Base-by-base conservation (phyloP, 2,888 invertebrate genomes). In the Ctenicera cuprea region DNA sequence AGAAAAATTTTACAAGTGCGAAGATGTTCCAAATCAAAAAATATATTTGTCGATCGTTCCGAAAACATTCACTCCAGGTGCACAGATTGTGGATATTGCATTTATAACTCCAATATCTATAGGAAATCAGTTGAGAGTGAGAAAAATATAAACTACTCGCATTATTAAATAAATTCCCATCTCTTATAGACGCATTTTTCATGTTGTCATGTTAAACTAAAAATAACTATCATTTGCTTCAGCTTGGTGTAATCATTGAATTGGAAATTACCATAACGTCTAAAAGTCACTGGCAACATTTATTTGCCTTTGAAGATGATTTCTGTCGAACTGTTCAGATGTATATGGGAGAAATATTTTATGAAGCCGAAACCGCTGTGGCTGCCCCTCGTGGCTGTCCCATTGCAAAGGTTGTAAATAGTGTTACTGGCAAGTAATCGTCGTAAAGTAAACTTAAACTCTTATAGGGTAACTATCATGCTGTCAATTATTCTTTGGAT, bases 401-500 rank as follows among this genome's bases (percentile, higher is more conserved):
- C 0, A 26, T 52, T n/a, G 26, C 26, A 12, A 52, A 26, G 26
- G 52, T 52, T 7, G 8, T 8, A 45, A 5, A 45, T 7, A 45
- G 7, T 45, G n/a, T n/a, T n/a, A n/a, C n/a, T n/a, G n/a, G n/a
- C n/a, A n/a, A 16, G 14, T 45, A n/a, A n/a, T n/a, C n/a, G 5
- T 16, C 16, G 7, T 45, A 7, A 14, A 45, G 11, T 45, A 2
- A 5, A 45, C 7, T 12, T 45, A 7, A 45, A 45, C n/a, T 5
- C 5, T 45, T 61, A 5, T 22, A 62, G 62, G 20, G 62, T 0
- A 20, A 30, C 3, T 62, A 62, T 14, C 62, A 30, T 30, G 45
- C 43, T 3, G 11, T 26, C 1, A 41, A 62, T n/a, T 43, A 20
- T 14, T 12, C 26, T 22, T 5, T 43, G 30, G 45, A 45, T 26